A percentile compares a stretch with the other conserved stretches of the same genome.
These are phyloP conservation scores for Nematopogon swammerdamellus DNA, from an alignment of 2,888 invertebrate genomes.

Conservation along the genomic window DNA sequence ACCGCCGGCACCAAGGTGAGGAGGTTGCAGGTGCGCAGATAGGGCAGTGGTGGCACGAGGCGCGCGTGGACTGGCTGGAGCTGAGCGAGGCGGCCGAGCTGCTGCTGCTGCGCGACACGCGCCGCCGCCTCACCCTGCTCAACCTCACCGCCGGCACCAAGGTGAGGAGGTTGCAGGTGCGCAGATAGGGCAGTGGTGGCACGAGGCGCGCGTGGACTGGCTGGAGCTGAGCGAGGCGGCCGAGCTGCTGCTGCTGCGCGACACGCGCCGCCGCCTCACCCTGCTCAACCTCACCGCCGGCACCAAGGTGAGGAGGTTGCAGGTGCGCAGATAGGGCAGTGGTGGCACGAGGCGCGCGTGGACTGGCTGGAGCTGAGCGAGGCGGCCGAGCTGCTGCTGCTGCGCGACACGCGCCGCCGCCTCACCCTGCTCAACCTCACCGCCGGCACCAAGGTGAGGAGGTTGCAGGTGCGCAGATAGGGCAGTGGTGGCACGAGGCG, in stretches of 20 bases:
- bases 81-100: constrained; percentile 92
- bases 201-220: constrained; percentile 96
- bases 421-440: constrained; percentile 48
- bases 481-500: constrained; percentile 86
- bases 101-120: constrained; percentile 87
- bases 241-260: constrained; percentile 83
- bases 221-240: constrained; percentile 95
- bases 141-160: constrained; percentile 55
- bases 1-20: constrained; percentile 32
- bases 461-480: constrained; percentile 55
- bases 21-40: constrained; percentile 51
- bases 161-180: constrained; percentile 28
- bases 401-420: constrained; percentile 81
- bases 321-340: constrained; percentile 69
- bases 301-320: neutral
- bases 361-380: constrained; percentile 98
- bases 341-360: constrained; percentile 89
- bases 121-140: constrained; percentile 63
- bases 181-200: constrained; percentile 76
- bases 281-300: constrained; percentile 24
- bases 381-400: constrained; percentile 84
- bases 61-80: constrained; percentile 96
- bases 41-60: constrained; percentile 85
- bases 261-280: constrained; percentile 73
- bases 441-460: neutral